Evolutionary conservation across 2,888 invertebrate genomes (phyloP).

Genomic region (Steinernema scapterisci): DNA sequence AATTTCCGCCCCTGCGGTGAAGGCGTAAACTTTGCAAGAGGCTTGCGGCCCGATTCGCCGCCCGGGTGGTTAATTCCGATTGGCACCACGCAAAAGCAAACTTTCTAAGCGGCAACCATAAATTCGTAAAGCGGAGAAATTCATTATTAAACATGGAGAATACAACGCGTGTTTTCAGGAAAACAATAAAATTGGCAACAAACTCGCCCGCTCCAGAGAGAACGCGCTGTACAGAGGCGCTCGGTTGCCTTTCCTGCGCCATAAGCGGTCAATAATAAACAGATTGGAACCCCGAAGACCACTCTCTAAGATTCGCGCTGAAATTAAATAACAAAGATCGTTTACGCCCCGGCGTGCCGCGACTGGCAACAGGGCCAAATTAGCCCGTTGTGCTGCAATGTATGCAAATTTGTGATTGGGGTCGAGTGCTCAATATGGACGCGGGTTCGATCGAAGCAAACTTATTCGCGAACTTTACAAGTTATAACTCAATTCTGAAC

Average conservation of each 20-base stretch:
- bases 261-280: conserved; percentile 32
- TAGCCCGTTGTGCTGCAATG: neutral
- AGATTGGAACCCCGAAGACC: conserved; percentile 21
- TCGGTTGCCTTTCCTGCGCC: neutral
- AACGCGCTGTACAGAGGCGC: neutral
- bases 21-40: neutral
- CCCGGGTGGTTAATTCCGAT: neutral
- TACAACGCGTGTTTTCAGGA: neutral
- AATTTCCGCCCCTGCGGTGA: neutral
- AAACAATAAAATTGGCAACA: neutral
- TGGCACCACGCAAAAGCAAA: neutral
- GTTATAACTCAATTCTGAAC: conserved; percentile 24
- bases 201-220: neutral
- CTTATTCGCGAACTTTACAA: conserved; percentile 14
- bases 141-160: conserved; percentile 12
- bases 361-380: conserved; percentile 8
- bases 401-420: conserved; percentile 20
- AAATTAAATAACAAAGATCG: conserved; percentile 32
- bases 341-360: neutral
- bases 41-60: neutral
- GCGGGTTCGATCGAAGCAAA: neutral
- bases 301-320: conserved; percentile 15
- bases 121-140: conserved; percentile 18
- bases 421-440: neutral
- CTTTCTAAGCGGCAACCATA: neutral